Evolutionary conservation across 2,888 invertebrate genomes (phyloP).

Genomic region (Frankliniella fusca): DNA sequence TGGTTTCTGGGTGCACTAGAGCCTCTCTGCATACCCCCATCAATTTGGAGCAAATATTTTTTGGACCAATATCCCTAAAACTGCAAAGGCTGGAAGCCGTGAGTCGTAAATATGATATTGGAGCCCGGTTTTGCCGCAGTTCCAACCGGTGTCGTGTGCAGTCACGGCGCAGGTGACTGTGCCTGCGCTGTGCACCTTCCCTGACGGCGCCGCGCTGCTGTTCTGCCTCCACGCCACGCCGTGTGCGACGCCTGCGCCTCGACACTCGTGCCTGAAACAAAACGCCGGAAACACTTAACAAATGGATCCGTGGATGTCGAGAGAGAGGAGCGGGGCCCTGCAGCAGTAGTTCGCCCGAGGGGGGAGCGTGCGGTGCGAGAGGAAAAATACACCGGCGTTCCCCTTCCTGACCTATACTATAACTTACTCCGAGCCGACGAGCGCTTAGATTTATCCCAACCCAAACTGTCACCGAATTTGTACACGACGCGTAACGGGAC

Average conservation of each 20-base stretch:
- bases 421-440: not conserved
- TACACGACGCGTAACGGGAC: not conserved
- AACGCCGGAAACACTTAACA: conserved; percentile 1
- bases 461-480: not conserved
- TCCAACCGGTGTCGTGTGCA: no score
- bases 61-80: no score
- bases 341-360: not conserved
- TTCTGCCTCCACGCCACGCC: not conserved
- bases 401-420: conserved; percentile 14
- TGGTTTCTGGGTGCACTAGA: no score
- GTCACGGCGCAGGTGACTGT: not conserved
- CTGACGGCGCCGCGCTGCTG: not conserved
- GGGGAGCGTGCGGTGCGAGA: not conserved
- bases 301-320: not conserved
- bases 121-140: no score
- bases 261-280: not conserved
- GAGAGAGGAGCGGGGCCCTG: not conserved
- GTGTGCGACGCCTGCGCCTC: no score
- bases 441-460: not conserved
- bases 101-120: no score
- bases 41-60: no score
- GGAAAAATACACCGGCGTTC: conserved; percentile 7
- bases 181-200: not conserved
- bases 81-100: no score
- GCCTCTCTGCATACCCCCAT: no score